Evolutionary conservation across 2,797 vertebrate genomes (phyloP), one percentile per base, ranked within the genome.

Genomic region (Megalops cyprinoides): DNA sequence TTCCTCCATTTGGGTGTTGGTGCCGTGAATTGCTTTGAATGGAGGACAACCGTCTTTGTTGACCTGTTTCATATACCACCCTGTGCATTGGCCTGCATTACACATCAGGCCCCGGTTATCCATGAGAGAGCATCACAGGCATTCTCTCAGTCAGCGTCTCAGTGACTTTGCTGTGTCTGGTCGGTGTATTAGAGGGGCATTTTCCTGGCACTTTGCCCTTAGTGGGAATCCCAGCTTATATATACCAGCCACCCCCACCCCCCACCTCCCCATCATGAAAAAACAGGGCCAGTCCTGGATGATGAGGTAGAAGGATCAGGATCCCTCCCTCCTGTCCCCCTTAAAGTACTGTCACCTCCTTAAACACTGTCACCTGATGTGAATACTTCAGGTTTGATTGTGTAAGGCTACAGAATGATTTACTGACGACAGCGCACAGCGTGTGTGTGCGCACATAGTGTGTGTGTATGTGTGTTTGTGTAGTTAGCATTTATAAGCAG

Each of bases 241-340:
- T 5, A 23, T 6, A 71, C 20, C 34, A 37, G 9, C 39, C 12
- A 2, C 18, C 20, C 18, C 18, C 15, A 69, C 8, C 37, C 18
- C 25, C 9, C 37, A 1, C 28, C 6, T 7, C 25, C 67, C 7
- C 67, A 6, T 44, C 67, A 8, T 18, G 6, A 5, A 71, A 23
- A 37, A 42, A 44, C 67, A 23, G 67, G 67, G 67, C 44, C 67
- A 71, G 23, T 71, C 67, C 25, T 71, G 39, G 39, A 71, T 44
- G 39, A 3, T 2, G 37, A 39, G 67, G 42, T 67, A 71, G 18
- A 42, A 23, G 39, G 67, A 8, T 2, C 10, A 20, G 67, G 67
- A 14, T 71, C 20, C n/a, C 7, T 10, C 37, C 37, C 20, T 71
- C 39, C 25, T 44, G 39, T 44, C 37, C 18, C 37, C 31, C 34